These are phyloP conservation scores for Aegithalos caudatus DNA, from an alignment of 2,113 vertebrate genomes.

Conservation along the genomic window DNA sequence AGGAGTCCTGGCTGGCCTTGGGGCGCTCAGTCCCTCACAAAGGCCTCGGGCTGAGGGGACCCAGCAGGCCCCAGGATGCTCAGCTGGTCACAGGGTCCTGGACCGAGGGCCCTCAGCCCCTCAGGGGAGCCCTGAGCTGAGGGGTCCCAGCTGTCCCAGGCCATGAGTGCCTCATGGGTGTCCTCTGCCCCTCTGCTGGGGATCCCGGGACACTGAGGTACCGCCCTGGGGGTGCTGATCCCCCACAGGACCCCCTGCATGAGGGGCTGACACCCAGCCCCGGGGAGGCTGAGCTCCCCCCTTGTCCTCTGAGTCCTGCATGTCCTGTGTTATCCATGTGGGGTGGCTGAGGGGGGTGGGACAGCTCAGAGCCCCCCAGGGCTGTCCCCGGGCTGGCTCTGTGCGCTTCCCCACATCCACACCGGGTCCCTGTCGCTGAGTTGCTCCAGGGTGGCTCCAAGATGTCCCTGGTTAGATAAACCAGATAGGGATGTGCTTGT, in stretches of 20 bases:
- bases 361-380: background rate
- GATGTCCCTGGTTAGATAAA: rapidly evolving
- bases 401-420: background rate
- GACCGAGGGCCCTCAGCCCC: background rate
- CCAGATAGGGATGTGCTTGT: rapidly evolving
- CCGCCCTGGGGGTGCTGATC: background rate
- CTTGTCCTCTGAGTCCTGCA: rapidly evolving
- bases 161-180: background rate
- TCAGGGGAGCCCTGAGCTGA: background rate
- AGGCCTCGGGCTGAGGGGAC: background rate
- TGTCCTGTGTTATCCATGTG: rapidly evolving
- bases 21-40: background rate
- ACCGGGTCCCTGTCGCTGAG: rapidly evolving
- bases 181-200: background rate
- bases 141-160: background rate
- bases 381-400: background rate
- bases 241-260: background rate
- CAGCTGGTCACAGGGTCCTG: background rate
- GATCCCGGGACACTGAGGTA: background rate
- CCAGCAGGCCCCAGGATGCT: background rate
- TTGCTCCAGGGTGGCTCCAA: background rate
- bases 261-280: too few relatives aligned
- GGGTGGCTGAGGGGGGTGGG: background rate
- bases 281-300: background rate
- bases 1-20: background rate